Conservation (phyloP, 2,113 vertebrate genomes). For the Atrichornis clamosus region DNA sequence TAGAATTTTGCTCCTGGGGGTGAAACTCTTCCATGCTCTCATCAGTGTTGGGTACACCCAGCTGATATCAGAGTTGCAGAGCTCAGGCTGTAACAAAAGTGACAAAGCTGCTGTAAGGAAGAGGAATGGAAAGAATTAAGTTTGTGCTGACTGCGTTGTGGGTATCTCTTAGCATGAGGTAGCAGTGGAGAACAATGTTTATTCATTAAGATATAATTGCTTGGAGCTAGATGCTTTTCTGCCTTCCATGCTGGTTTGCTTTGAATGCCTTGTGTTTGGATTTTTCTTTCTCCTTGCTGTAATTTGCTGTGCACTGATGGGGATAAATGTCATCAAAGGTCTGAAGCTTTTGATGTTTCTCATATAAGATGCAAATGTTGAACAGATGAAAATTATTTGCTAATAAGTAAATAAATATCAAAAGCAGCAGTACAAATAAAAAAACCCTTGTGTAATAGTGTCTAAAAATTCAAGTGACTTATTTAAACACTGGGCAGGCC, state of each 20-base stretch:
- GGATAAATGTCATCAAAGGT: constrained; percentile 56
- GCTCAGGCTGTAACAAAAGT: neutral
- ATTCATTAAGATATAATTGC: constrained; percentile 27
- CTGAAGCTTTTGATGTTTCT: constrained; percentile 53
- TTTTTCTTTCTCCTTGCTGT: constrained; percentile 3
- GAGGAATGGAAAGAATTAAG: constrained; percentile 35
- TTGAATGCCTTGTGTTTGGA: constrained; percentile 23
- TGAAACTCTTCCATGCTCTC: neutral
- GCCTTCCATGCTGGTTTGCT: constrained; percentile 29
- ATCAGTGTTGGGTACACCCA: neutral
- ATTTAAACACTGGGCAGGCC: neutral
- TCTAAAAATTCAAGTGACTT: constrained; percentile 12
- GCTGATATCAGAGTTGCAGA: neutral
- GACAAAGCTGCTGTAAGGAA: neutral
- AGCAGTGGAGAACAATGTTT: constrained; percentile 37
- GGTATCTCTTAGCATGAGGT: constrained; percentile 24
- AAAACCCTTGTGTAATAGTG: neutral
- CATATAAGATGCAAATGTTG: constrained; percentile 22
- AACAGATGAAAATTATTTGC: constrained; percentile 58
- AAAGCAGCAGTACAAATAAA: constrained; percentile 39
- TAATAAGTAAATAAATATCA: constrained; percentile 51
- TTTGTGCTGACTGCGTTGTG: neutral
- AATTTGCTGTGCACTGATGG: constrained; percentile 12
- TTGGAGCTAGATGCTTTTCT: constrained; percentile 7
- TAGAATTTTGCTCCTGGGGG: neutral